Base-by-base conservation (phyloP, 2,888 invertebrate genomes). In the Cerastoderma edule region DNA sequence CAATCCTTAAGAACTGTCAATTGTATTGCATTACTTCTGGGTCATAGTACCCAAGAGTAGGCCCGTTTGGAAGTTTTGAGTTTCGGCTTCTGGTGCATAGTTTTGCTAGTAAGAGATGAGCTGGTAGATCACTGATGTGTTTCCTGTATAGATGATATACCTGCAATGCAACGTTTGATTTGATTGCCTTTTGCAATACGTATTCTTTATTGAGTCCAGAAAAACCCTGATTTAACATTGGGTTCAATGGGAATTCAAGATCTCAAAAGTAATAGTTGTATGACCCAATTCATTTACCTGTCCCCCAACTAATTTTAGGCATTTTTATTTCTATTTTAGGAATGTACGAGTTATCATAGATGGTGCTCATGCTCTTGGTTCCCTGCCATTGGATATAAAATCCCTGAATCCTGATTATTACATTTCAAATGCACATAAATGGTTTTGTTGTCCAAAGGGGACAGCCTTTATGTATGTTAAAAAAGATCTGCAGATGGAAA, bases 331-430 rank as follows among this genome's bases (percentile, higher is more conserved):
- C 19, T 48, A 13, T 46, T 67, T 22, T 53, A 67, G 89, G 68
- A 83, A 86, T 63, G 80, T 91, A 63, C 85, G 82, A 33, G 89
- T 91, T 1, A 80, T 92, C 22, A 81, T 92, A 48, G 92, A 92
- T 84, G 92, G 91, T 8, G 92, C 92, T 22, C 92, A 92, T 85
- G 89, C 88, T n/a, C 74, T 92, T 22, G 92, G 92, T 22, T 75
- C 86, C 28, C 67, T 91, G 6, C 80, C 83, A 16, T 68, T 91
- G 22, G 75, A 89, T 53, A 70, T 91, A 27, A 50, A 33, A 5
- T 48, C 80, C 27, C 81, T 90, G n/a, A 82, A 87, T 54, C 86
- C 89, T 6, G 92, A 92, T 76, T 92, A 86, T 78, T 92, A 92
- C 76, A 85, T 89, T 0, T 88, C 91, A 8, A 92, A 92, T 83